Base-by-base conservation (phyloP, 2,113 vertebrate species). In the Bambusicola thoracicus region DNA sequence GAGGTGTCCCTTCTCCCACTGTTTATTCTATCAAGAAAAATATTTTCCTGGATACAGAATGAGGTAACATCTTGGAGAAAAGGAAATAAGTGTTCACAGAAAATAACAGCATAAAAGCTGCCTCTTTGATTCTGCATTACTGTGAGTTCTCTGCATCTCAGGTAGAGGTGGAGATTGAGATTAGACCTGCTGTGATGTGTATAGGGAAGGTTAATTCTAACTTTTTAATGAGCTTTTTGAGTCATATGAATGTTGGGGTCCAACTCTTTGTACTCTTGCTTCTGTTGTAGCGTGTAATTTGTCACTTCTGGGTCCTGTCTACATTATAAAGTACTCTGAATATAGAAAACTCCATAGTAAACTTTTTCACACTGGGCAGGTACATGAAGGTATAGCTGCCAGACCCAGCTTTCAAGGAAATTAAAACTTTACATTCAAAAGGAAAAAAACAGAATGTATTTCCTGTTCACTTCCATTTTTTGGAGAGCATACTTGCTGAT, bases 1-100 rank as follows among this genome's bases (percentile, higher is more conserved):
- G 93, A 94, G n/a, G 67, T 85, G 87, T 85, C 87, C 41, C 67
- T 94, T 87, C 75, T 91, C 81, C 92, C 75, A 85, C 75, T 53
- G 63, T 61, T 81, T 32, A 62, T 81, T 43, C 67, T n/a, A 43
- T 76, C 56, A 16, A 87, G 92, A 82, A 40, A 92, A 92, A 81
- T 81, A 91, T 73, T 93, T 81, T 85, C 74, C 67, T 94, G 91
- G 77, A 30, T 95, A 74, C 70, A 61, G 62, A 89, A 43, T 27
- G 69, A 93, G 62, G 89, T 70, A 92, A 46, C 16, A 0, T 83
- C 94, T 93, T 46, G 88, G 85, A 85, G 46, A 90, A 83, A 77
- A 56, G 49, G 72, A 24, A 44, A 16, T 22, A 27, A 32, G 38
- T 53, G 55, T 77, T 85, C 48, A 63, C 12, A 67, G 72, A 67